A percentile compares a stretch with the other conserved stretches of the same genome.
Conservation (phyloP, 2,113 vertebrate species). For the Scomber scombrus region DNA sequence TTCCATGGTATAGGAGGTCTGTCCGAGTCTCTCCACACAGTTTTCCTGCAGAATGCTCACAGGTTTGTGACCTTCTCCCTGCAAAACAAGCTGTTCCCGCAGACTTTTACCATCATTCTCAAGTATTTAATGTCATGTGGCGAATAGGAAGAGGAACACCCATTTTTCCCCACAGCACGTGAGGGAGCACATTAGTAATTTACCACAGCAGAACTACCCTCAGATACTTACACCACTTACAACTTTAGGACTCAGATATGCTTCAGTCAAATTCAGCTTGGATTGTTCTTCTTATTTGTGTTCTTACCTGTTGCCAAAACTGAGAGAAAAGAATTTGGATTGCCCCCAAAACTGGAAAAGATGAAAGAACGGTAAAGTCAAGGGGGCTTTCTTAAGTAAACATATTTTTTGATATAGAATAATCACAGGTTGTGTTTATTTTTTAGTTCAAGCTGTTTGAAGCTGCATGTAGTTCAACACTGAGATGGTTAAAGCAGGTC, state of each 20-base stretch:
- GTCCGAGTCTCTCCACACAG: background rate
- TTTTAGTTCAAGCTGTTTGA: background rate
- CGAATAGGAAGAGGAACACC: slow-evolving; percentile 62
- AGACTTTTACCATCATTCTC: slow-evolving; percentile 32
- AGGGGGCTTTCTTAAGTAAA: background rate
- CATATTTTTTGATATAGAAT: background rate
- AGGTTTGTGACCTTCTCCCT: slow-evolving; percentile 56
- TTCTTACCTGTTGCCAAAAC: background rate
- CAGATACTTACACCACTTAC: background rate
- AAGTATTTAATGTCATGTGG: slow-evolving; percentile 55
- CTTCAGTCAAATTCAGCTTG: background rate
- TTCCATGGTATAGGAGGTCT: background rate
- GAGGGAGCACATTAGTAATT: slow-evolving; percentile 22
- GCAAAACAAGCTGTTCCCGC: slow-evolving; percentile 45
- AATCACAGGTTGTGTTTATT: background rate
- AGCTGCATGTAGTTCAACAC: background rate
- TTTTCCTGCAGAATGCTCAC: slow-evolving; percentile 28
- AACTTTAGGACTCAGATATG: background rate
- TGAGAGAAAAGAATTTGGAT: slow-evolving; percentile 3
- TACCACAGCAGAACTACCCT: slow-evolving; percentile 18
- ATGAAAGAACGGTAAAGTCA: background rate
- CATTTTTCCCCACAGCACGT: slow-evolving; percentile 16
- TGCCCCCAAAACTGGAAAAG: background rate
- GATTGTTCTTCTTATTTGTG: background rate
- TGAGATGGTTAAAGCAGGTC: background rate